These are phyloP conservation scores for Petroica traversi DNA, from an alignment of 2,113 vertebrate genomes.

Conservation along the genomic window DNA sequence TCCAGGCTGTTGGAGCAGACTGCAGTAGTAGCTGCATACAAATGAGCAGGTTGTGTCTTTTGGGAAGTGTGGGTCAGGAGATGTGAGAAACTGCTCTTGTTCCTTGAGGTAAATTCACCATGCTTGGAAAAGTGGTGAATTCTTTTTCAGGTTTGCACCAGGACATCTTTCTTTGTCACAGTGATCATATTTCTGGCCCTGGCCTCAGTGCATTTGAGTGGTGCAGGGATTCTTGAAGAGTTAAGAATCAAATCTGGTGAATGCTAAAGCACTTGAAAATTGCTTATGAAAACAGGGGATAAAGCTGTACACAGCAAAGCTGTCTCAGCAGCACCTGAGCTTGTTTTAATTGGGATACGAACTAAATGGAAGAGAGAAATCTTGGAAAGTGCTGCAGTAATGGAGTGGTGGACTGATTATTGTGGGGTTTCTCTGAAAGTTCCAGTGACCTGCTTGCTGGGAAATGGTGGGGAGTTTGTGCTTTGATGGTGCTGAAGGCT, in stretches of 20 bases:
- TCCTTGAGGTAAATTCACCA: background rate
- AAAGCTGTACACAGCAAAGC: background rate
- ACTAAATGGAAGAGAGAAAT: background rate
- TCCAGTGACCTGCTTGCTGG: background rate
- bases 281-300: background rate
- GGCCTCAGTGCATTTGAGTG: background rate
- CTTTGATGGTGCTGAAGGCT: background rate
- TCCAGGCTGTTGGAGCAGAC: constrained; percentile 8
- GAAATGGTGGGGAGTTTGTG: background rate
- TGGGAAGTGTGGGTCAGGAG: background rate
- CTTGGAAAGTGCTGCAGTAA: background rate
- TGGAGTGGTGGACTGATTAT: background rate
- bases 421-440: background rate
- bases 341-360: background rate
- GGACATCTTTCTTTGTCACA: background rate
- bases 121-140: background rate
- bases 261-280: background rate
- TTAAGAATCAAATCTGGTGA: background rate
- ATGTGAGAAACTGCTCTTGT: background rate
- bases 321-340: background rate
- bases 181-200: background rate
- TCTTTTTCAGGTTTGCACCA: background rate
- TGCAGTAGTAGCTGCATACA: background rate
- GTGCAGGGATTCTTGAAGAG: background rate
- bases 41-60: background rate